phyloP scores from a whole-genome alignment of 2,888 invertebrate species.

The Mesochorus sp. region DNA sequence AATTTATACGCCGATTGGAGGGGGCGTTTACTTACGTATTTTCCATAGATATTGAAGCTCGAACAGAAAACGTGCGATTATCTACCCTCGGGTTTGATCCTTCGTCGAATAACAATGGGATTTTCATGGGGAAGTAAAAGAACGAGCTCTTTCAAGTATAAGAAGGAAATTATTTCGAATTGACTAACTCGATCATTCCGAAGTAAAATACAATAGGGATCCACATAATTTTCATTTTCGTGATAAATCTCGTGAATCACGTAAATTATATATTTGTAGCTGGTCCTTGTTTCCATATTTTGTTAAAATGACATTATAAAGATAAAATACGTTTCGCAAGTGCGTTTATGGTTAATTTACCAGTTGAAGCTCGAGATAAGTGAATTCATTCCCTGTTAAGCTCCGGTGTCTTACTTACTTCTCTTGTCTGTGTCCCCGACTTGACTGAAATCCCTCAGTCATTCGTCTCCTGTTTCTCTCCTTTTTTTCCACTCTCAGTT shows the following conservation, averaged over 20 bases:
- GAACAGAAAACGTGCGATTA: too few relatives aligned
- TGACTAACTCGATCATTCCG: too few relatives aligned
- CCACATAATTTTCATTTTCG: too few relatives aligned
- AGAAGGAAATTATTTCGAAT: too few relatives aligned
- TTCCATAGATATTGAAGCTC: too few relatives aligned
- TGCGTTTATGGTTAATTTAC: conserved; percentile 18
- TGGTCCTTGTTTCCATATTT: not conserved
- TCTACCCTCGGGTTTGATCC: too few relatives aligned
- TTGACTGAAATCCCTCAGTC: not conserved
- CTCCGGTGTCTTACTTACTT: conserved; percentile 2
- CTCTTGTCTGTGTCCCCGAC: not conserved
- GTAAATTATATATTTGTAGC: not conserved
- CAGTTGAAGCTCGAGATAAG: conserved; percentile 18
- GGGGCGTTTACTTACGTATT: not conserved
- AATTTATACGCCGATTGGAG: conserved; percentile 42
- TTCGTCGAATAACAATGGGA: too few relatives aligned
- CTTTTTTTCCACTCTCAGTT: too few relatives aligned
- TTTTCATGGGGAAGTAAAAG: too few relatives aligned
- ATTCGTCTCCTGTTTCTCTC: conserved; percentile 6
- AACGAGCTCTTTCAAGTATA: too few relatives aligned
- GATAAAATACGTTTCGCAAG: not conserved
- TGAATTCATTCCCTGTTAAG: conserved; percentile 23
- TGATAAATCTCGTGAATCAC: too few relatives aligned
- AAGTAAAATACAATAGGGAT: too few relatives aligned
- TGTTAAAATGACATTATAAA: not conserved